Evolutionary conservation across 2,888 invertebrate genomes (phyloP).

Genomic region (Ramazzottius varieornatus): DNA sequence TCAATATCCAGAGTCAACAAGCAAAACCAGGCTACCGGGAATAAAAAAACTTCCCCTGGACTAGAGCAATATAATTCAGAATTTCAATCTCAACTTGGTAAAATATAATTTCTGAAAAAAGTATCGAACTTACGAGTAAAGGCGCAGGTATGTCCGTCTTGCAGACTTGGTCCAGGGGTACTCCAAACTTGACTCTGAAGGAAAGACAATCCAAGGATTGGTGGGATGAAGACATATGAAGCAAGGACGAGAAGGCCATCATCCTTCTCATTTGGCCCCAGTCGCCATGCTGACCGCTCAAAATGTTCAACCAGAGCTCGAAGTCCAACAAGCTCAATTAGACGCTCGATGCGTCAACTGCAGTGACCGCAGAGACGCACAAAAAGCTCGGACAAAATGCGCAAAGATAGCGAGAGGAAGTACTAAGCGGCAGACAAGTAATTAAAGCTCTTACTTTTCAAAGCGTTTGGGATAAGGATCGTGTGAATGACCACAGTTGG

Average conservation of each 20-base stretch:
- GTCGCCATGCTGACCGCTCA: too few species aligned
- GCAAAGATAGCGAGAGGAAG: background rate
- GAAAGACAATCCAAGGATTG: background rate
- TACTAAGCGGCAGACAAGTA: background rate
- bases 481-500: background rate
- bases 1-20: too few species aligned
- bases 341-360: too few species aligned
- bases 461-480: slow-evolving; percentile 1
- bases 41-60: too few species aligned
- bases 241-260: background rate
- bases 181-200: slow-evolving; percentile 3
- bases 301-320: too few species aligned
- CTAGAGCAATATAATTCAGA: too few species aligned
- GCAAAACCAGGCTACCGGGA: too few species aligned
- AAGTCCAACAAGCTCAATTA: too few species aligned
- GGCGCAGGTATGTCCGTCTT: slow-evolving; percentile 4
- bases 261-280: too few species aligned
- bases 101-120: too few species aligned
- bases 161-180: background rate
- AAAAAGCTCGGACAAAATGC: background rate
- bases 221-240: background rate
- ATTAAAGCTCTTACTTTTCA: slow-evolving; percentile 3
- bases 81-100: too few species aligned
- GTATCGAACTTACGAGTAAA: slow-evolving; percentile 1
- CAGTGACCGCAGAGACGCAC: background rate